phyloP scores from a whole-genome alignment of 2,113 vertebrate genomes.

The Murina feae region DNA sequence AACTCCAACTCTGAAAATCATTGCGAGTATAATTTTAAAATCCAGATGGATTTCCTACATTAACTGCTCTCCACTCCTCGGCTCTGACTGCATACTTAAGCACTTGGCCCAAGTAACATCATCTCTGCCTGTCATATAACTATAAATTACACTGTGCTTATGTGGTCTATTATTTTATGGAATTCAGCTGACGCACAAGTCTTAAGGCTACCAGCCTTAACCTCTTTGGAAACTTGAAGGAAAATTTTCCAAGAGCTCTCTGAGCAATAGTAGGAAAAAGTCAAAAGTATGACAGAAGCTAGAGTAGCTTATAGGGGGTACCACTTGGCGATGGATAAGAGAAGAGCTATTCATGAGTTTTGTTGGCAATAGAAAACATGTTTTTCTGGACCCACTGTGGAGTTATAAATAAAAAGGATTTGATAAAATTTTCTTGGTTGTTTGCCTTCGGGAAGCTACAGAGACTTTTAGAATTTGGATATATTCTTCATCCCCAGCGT shows the following conservation, averaged over 20 bases:
- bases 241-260: conserved; percentile 56
- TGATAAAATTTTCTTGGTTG: background rate
- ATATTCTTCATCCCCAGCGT: background rate
- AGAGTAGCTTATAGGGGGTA: background rate
- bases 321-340: conserved; percentile 3
- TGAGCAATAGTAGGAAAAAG: conserved; percentile 51
- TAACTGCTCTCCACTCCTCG: conserved; percentile 40
- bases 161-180: conserved; percentile 39
- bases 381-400: background rate
- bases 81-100: conserved; percentile 68
- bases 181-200: conserved; percentile 71
- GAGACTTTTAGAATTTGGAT: background rate
- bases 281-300: conserved; percentile 16
- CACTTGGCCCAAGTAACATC: conserved; percentile 58
- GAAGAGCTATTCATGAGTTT: background rate
- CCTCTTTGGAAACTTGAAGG: conserved; percentile 61
- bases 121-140: conserved; percentile 43
- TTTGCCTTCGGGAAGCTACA: conserved; percentile 1
- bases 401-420: conserved; percentile 43
- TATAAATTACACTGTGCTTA: conserved; percentile 61
- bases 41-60: conserved; percentile 29
- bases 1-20: background rate
- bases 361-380: background rate
- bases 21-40: conserved; percentile 55
- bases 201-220: conserved; percentile 48